Base-by-base conservation (phyloP, 2,113 vertebrate species). In the Holacanthus passer region DNA sequence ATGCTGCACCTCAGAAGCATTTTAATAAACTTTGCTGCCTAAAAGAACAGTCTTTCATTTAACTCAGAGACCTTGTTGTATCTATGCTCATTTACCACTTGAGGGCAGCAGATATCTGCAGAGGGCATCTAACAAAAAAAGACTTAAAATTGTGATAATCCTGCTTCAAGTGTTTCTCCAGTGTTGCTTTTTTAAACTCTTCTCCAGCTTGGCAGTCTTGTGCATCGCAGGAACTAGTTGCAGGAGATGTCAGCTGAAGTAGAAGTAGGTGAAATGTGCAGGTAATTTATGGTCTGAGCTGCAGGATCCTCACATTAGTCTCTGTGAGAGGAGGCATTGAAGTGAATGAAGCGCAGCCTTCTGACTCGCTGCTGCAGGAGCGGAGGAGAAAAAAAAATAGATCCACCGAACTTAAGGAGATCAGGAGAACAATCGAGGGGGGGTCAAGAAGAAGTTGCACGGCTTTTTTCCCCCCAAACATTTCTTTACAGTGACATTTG, bases 381-480 rank as follows among this genome's bases (percentile, higher is more conserved):
- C 60, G 60, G 47, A 27, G 5, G 8, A 41, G 39, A 29, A 31
- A n/a, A 12, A 19, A 19, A 73, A 47, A 53, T 39, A 35, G 22
- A 69, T 94, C 69, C 32, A 20, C 48, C 59, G 48, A 77, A 78
- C 74, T 76, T 77, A 88, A 95, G 77, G 92, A 93, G 81, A 88
- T 58, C 1, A 48, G 81, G 55, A 3, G 89, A 82, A 52, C 81
- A 0, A 82, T 60, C 37, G 68, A 53, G 77, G 9, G 68, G 55
- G 75, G 59, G 17, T 37, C 66, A 55, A 59, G 52, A 50, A 62
- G 52, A 31, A 63, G 53, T 29, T 68, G 67, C 56, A 19, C 45
- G 62, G 77, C 59, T 43, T 65, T 32, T 75, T 84, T n/a, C n/a
- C n/a, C n/a, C n/a, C n/a, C 68, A 78, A 86, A 87, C 79, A 70